Base-by-base conservation (phyloP, 2,888 invertebrate species). In the Hipparchia sbordonii region DNA sequence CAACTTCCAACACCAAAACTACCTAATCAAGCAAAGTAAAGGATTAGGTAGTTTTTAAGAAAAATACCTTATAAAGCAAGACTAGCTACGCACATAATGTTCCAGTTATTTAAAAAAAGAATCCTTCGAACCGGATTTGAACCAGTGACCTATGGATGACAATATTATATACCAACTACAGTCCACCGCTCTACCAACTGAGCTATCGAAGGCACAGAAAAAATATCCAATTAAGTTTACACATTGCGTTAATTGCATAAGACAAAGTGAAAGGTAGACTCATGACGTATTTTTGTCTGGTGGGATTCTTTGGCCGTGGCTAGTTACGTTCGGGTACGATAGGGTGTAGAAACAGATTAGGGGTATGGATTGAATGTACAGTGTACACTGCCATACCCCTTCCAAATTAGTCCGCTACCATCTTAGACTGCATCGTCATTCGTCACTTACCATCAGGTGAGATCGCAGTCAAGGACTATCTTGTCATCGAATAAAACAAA, bases 61-160 rank as follows among this genome's bases (percentile, higher is more conserved):
- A 48, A 48, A 48, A 51, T 9, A 10, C 51, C 51, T 51, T 51
- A 10, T 9, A 9, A 51, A 2, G 51, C 2, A 51, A 51, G 51
- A 23, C 51, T 8, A 10, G 51, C 51, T 51, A 51, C 5, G 39
- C 39, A 5, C 39, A 2, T 39, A 5, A 39, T 39, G 39, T 51
- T 10, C 4, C 52, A 52, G 12, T 12, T 12, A 13, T 23, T 57
- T 3, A 45, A 66, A 67, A 72, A 74, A 73, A 67, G 76, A 76
- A 68, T 75, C 77, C 77, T 77, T 78, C 77, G 94, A 94, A 92
- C 94, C 94, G 94, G 94, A 94, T 94, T 94, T 94, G 94, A 94
- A 94, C 94, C 94, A 94, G 94, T 92, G 94, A 94, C 94, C 94
- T 95, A 95, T 94, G 94, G 94, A 94, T 94, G 71, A 77, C 92